Evolutionary conservation across 2,797 vertebrate species (phyloP), one percentile per base, ranked within the genome.

Genomic region (Paratrypauchen microcephalus): DNA sequence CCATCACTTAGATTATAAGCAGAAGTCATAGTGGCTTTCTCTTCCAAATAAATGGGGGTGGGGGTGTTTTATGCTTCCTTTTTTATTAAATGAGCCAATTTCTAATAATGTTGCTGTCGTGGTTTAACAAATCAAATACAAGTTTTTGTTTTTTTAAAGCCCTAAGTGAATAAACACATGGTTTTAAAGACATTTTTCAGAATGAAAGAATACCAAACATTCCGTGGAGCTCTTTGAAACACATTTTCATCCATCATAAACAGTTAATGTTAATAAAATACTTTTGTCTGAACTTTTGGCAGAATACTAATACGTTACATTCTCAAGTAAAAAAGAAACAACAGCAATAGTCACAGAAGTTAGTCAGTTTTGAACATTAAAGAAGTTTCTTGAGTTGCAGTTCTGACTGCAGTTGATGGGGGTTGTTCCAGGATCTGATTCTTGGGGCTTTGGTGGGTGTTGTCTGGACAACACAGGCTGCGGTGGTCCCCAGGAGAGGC

Each of bases 401-500:
- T 60, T 15, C 2, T 62, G 11, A 21, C n/a, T 23, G 21, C n/a
- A 23, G 21, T 26, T 8, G 13, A 36, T 63, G 23, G 48, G 11
- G 69, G 62, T 16, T 65, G 66, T 81, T 73, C 73, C 36, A 84
- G 74, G 72, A 36, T 63, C 16, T 63, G 69, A 90, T 90, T 88
- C 84, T 86, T 79, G 2, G n/a, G 65, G 36, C 65, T 78, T 71
- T 79, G 21, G 52, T 68, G 18, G 55, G 74, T 82, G 89, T 86
- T 82, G 89, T 86, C 86, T 62, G 70, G 88, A 84, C 82, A 73
- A 91, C 84, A 73, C 63, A 63, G 66, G 72, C 61, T 1, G 41
- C 19, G 54, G 58, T 12, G 58, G 60, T 15, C 11, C 66, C 71
- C 70, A 70, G 58, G 77, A 73, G 56, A 79, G 66, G 4, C 18